Base-by-base conservation (phyloP, 1,140 invertebrate species). In the Temnothorax nylanderi region DNA sequence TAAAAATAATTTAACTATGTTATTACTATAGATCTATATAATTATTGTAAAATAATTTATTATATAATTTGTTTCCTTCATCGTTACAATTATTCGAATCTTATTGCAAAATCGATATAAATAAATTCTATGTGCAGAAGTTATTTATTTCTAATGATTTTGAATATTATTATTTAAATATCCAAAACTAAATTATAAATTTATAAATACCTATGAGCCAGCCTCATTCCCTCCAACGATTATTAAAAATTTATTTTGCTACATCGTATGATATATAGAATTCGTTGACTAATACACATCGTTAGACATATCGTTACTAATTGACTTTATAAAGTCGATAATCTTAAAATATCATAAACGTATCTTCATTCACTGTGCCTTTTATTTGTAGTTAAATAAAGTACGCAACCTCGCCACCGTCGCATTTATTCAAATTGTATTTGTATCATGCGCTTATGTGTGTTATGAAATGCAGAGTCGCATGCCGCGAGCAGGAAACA, bases 391-490 rank as follows among this genome's bases (percentile, higher is more conserved):
- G 26, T 47, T 74, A 47, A 47, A 60, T 49, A 26, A 81, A 44
- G 62, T 8, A 47, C 18, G 26, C 21, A 16, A 26, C 13, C 8
- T 58, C 47, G 13, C 13, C 8, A 7, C 37, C n/a, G n/a, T 80
- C 51, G 41, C 26, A 72, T 58, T 81, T 51, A 54, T 74, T 47
- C 54, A 56, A 65, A 74, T 58, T 65, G 37, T 49, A 51, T 34
- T 72, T 41, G 51, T 58, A 82, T 82, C 51, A 34, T 18, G 41
- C 56, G 54, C 80, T 84, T 47, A 72, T n/a, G 44, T 62, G 13
- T 44, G 51, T 64, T 84, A 84, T 84, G 54, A 84, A 84, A 84
- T 37, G 80, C 80, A 47, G 54, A 44, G 18, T 18, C 26, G 54
- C 49, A 65, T 65, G 76, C 32, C 62, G 77, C 69, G 56, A 84